These are phyloP conservation scores for Gallirallus australis DNA, from an alignment of 2,797 vertebrate species.

Conservation along the genomic window DNA sequence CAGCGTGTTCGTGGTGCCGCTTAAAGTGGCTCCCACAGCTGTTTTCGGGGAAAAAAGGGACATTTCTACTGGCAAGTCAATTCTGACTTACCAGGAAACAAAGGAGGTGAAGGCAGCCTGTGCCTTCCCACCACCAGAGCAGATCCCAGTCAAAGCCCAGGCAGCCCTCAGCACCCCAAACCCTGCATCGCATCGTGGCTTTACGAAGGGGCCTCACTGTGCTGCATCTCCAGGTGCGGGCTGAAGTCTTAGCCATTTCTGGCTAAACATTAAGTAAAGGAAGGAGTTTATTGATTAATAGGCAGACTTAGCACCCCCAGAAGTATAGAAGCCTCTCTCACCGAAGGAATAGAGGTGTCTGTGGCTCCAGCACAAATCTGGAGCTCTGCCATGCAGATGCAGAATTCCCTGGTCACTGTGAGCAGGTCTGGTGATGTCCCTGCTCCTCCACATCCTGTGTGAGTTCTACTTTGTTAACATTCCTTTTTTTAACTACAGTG, in stretches of 20 bases:
- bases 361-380: neutral
- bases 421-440: too few relatives aligned
- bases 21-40: neutral
- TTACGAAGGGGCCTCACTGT: neutral
- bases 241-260: neutral
- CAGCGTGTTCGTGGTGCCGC: fast-evolving
- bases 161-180: neutral
- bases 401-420: neutral
- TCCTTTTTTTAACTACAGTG: neutral
- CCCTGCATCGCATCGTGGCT: fast-evolving
- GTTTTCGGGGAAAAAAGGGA: neutral
- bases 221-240: neutral
- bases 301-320: too few relatives aligned
- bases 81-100: neutral
- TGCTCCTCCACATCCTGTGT: too few relatives aligned
- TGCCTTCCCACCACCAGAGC: neutral
- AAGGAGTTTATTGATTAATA: neutral
- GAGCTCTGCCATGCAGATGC: neutral
- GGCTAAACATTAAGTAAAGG: neutral
- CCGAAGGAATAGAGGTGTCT: neutral
- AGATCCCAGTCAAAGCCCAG: neutral
- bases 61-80: neutral
- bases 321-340: neutral
- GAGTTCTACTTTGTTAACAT: neutral
- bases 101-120: neutral